Evolutionary conservation across 2,888 invertebrate species (phyloP).

Genomic region (Lordiphosa andalusiaca): DNA sequence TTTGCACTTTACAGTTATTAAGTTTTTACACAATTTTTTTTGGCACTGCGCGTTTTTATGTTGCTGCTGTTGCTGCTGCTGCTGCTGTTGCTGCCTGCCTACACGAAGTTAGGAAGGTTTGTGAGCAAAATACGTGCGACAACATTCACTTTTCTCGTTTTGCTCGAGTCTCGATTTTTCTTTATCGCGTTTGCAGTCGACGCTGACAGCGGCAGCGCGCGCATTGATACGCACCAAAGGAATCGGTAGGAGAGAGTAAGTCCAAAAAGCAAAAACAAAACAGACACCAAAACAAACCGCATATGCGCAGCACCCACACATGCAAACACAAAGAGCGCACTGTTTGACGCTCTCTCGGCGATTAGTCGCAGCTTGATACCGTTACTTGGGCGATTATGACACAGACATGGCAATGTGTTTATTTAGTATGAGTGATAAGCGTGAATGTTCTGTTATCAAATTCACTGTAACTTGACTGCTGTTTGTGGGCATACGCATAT

Average conservation of each 20-base stretch:
- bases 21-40: conserved; percentile 18
- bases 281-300: conserved; percentile 10
- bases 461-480: no score
- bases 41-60: conserved; percentile 17
- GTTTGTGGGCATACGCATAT: no score
- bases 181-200: conserved; percentile 68
- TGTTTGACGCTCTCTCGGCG: conserved; percentile 4
- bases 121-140: conserved; percentile 69
- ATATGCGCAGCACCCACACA: conserved; percentile 7
- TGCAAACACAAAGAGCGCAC: conserved; percentile 10
- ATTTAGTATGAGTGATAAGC: no score
- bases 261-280: conserved; percentile 14
- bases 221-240: no score
- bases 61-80: conserved; percentile 36
- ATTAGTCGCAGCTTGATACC: no score
- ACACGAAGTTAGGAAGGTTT: conserved; percentile 76
- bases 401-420: no score
- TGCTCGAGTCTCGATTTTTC: conserved; percentile 65
- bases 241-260: conserved; percentile 6
- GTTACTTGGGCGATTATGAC: no score
- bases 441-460: no score
- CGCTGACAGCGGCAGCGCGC: conserved; percentile 20
- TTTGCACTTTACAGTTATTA: conserved; percentile 58
- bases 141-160: conserved; percentile 76
- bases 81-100: conserved; percentile 64